Evolutionary conservation across 2,888 invertebrate genomes (phyloP), one percentile per base, ranked within the genome.

Genomic region (Graphium colonna): DNA sequence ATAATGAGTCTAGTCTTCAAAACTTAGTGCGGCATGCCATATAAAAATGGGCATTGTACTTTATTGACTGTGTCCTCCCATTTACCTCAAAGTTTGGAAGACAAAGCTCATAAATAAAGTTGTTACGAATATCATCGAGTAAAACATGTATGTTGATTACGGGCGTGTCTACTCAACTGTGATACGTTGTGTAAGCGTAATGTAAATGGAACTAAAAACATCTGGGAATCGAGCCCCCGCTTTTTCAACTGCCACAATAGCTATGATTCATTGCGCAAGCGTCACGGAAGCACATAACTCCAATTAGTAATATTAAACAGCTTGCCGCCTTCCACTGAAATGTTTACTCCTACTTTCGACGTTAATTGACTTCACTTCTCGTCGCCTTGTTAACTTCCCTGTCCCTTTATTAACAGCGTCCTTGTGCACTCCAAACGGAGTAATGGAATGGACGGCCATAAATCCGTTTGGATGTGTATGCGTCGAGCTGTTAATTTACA

Each of bases 301-400:
- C 80, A 84, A 86, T 87, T 84, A 79, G 69, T 69, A 74, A 71
- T 73, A 80, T 79, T 81, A 79, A 79, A 75, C 79, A 77, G 79
- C 77, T 75, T 78, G 67, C 74, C 75, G 79, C 82, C 67, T 77
- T 75, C 67, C 68, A 77, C 75, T 81, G 79, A 79, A 77, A 77
- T 75, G 78, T 82, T 84, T 79, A 81, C 36, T 12, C 13, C 3
- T 31, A 31, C 31, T 31, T 31, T 31, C 31, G 31, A 9, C 31
- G 84, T 80, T 85, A 82, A 84, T 84, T 81, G 74, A 66, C 66
- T 63, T 73, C 74, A 77, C 68, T 86, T 86, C 77, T 74, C 80
- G 71, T 67, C 64, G 69, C 67, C 63, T 58, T 60, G 82, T 75
- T 81, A 82, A 82, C 73, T 70, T 68, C 59, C 17, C 28, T 8